Percentiles rank a stretch among this genome's conserved stretches.
Evolutionary conservation across 1,140 invertebrate genomes (phyloP).

Genomic region (Phenacoccus solenopsis): DNA sequence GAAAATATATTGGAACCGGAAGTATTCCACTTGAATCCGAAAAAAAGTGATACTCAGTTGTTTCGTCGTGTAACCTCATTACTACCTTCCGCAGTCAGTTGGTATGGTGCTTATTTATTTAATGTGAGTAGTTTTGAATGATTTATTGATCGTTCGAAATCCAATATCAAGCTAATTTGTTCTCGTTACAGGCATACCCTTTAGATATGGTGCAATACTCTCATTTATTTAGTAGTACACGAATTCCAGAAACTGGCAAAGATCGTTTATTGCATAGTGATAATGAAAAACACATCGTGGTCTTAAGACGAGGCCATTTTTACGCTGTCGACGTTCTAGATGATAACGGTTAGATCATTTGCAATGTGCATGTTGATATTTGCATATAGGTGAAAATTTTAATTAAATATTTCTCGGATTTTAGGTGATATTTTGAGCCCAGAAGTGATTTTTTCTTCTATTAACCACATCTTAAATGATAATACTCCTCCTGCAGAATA

Average conservation of each 20-base stretch:
- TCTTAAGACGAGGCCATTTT: constrained; percentile 76
- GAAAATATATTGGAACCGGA: constrained; percentile 77
- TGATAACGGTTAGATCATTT: constrained; percentile 44
- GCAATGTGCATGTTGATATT: neutral
- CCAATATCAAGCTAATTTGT: neutral
- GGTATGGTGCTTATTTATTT: constrained; percentile 84
- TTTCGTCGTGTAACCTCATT: constrained; percentile 62
- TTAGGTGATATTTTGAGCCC: constrained; percentile 63
- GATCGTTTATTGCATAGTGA: constrained; percentile 55
- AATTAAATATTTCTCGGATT: too few relatives aligned
- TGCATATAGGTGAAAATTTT: constrained; percentile 13
- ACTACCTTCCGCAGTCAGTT: constrained; percentile 60
- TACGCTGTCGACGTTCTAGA: constrained; percentile 83
- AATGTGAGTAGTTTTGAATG: constrained; percentile 41
- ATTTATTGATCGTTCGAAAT: constrained; percentile 14
- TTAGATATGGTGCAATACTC: constrained; percentile 95
- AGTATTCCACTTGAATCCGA: constrained; percentile 85
- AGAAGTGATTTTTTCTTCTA: constrained; percentile 54
- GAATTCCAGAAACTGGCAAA: constrained; percentile 67
- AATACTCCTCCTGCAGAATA: constrained; percentile 37
- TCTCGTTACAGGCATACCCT: constrained; percentile 60
- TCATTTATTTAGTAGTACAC: constrained; percentile 71
- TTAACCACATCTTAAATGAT: constrained; percentile 60
- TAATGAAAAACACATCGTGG: constrained; percentile 61
- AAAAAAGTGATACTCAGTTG: constrained; percentile 67